These are phyloP conservation scores for Crossocerus cetratus DNA, from an alignment of 2,888 invertebrate genomes.

Conservation along the genomic window DNA sequence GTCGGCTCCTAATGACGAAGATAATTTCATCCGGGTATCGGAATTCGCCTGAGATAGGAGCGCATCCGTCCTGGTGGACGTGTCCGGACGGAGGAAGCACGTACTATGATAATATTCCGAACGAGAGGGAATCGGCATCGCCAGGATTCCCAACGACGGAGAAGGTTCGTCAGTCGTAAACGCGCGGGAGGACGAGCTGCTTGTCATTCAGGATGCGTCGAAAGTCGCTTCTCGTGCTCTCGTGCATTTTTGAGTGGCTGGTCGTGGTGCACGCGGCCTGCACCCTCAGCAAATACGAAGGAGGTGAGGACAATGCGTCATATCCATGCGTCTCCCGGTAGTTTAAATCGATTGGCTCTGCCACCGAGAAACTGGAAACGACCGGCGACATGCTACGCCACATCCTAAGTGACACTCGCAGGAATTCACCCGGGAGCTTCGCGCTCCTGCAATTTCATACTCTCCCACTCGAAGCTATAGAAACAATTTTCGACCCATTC, in stretches of 20 bases:
- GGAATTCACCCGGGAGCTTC: neutral
- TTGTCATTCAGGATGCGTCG: slow-evolving; percentile 42
- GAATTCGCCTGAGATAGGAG: slow-evolving; percentile 33
- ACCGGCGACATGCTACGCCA: too few species aligned
- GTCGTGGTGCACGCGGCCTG: slow-evolving; percentile 49
- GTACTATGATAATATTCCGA: slow-evolving; percentile 41
- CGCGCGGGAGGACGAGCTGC: slow-evolving; percentile 4
- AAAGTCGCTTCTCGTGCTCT: slow-evolving; percentile 28
- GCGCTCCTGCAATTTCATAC: too few species aligned
- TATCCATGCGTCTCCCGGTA: slow-evolving; percentile 4
- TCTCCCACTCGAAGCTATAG: too few species aligned
- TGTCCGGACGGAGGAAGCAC: slow-evolving; percentile 13
- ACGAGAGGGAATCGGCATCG: slow-evolving; percentile 1
- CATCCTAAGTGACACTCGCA: neutral
- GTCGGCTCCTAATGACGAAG: too few species aligned
- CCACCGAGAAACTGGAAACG: too few species aligned
- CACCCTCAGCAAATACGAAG: slow-evolving; percentile 53
- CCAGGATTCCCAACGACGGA: neutral
- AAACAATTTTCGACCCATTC: neutral
- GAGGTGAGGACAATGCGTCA: slow-evolving; percentile 53
- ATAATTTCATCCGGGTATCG: slow-evolving; percentile 20
- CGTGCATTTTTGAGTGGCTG: slow-evolving; percentile 43
- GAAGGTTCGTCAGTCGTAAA: slow-evolving; percentile 30
- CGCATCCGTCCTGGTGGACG: slow-evolving; percentile 30
- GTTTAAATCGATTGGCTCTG: slow-evolving; percentile 1